A percentile compares a stretch with the other conserved stretches of the same genome.
Evolutionary conservation across 2,888 invertebrate species (phyloP).

Genomic region (Tipula lateralis): DNA sequence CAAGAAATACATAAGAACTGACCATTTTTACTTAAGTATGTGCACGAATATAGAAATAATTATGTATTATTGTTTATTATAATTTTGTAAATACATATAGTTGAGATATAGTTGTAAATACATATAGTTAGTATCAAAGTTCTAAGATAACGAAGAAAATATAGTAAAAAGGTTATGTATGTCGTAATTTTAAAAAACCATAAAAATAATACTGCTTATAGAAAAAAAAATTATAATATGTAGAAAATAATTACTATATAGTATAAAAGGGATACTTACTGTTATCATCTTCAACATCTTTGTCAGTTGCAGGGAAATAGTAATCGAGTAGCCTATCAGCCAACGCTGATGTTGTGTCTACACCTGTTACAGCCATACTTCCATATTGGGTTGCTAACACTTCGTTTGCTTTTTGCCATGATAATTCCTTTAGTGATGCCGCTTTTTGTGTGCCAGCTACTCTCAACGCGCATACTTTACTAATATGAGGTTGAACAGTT

Average conservation of each 20-base stretch:
- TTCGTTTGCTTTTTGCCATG: constrained; percentile 68
- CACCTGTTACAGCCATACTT: constrained; percentile 59
- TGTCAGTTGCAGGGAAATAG: constrained; percentile 61
- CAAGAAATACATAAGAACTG: too few species aligned
- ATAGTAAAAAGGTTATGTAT: neutral
- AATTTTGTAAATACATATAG: too few species aligned
- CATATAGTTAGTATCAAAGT: neutral
- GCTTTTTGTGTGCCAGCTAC: constrained; percentile 54
- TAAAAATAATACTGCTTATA: neutral
- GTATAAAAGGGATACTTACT: constrained; percentile 47
- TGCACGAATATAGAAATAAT: too few species aligned
- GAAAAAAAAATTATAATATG: neutral
- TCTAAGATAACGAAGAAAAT: neutral
- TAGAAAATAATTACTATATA: neutral
- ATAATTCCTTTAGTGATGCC: constrained; percentile 59
- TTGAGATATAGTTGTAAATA: too few species aligned
- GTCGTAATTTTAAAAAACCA: neutral
- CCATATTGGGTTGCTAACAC: constrained; percentile 66
- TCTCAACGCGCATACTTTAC: constrained; percentile 51
- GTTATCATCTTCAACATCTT: constrained; percentile 51
- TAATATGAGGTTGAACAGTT: constrained; percentile 54
- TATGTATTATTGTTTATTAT: too few species aligned
- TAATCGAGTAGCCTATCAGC: constrained; percentile 71
- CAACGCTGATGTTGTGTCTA: constrained; percentile 62
- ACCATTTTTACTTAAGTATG: too few species aligned